These are phyloP conservation scores for Gryllus bimaculatus DNA, from an alignment of 1,140 invertebrate species.

Conservation along the genomic window DNA sequence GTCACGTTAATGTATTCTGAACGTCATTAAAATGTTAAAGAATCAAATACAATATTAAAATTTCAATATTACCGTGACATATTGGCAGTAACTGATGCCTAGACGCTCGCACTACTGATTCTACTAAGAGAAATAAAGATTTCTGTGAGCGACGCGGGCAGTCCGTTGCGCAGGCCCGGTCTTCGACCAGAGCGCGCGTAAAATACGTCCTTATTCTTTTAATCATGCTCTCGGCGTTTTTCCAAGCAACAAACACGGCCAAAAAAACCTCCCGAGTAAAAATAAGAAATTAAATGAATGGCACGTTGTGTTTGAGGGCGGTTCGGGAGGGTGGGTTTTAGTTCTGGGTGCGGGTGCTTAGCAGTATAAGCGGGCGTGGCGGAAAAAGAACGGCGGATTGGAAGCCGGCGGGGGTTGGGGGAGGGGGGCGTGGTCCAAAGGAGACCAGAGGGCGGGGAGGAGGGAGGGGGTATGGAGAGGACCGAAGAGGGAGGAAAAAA, in stretches of 20 bases:
- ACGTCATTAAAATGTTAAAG: too few relatives aligned
- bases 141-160: too few relatives aligned
- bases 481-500: not conserved
- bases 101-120: too few relatives aligned
- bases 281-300: constrained; percentile 2
- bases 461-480: not conserved
- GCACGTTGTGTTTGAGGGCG: not conserved
- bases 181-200: not conserved
- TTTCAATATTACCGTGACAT: too few relatives aligned
- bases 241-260: not conserved
- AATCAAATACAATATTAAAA: too few relatives aligned
- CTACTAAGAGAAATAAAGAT: too few relatives aligned
- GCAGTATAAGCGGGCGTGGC: not conserved
- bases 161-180: too few relatives aligned
- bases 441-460: too few relatives aligned
- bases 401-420: not conserved
- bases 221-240: not conserved
- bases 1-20: too few relatives aligned
- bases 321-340: not conserved
- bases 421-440: not conserved
- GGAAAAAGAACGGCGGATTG: not conserved
- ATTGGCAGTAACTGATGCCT: too few relatives aligned
- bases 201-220: not conserved
- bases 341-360: not conserved
- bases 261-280: not conserved